A percentile compares a stretch with the other conserved stretches of the same genome.
Conservation (phyloP, 23 tunicate genomes). For the Clavelina lepadiformis region DNA sequence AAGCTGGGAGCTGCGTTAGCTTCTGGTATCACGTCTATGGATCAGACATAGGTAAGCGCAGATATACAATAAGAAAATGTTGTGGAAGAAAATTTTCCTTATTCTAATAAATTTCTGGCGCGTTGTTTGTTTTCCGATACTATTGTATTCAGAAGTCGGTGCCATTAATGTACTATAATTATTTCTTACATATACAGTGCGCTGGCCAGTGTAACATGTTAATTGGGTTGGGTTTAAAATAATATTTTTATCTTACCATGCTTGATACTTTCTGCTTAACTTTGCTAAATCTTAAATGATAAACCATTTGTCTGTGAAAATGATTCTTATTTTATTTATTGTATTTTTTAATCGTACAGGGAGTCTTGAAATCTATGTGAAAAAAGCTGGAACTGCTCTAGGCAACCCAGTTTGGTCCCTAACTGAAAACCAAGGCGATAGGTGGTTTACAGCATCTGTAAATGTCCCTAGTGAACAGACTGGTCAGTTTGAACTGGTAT, state of each 20-base stretch:
- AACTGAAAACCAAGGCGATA: conserved; percentile 31
- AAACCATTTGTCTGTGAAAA: not conserved
- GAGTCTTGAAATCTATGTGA: conserved; percentile 32
- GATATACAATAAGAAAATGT: not conserved
- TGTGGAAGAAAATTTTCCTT: no score
- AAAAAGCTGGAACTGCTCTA: conserved; percentile 10
- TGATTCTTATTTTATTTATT: not conserved
- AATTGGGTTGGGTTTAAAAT: no score
- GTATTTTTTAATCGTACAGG: conserved; percentile 26
- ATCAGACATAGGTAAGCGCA: conserved; percentile 25
- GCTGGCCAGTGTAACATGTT: no score
- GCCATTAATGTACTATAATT: no score
- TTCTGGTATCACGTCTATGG: conserved; percentile 72
- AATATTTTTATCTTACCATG: not conserved
- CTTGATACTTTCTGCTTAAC: not conserved
- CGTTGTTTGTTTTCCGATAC: no score
- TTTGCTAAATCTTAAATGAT: not conserved
- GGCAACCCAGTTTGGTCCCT: conserved; percentile 25
- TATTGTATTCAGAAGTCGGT: no score
- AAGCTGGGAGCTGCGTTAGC: conserved; percentile 23
- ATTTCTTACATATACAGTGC: no score
- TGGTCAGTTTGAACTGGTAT: not conserved
- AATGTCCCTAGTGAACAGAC: conserved; percentile 12
- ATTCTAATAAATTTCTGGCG: no score
- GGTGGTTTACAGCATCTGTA: conserved; percentile 33